These are phyloP conservation scores for Nylanderia fulva DNA, from an alignment of 1,140 invertebrate genomes.

Conservation along the genomic window DNA sequence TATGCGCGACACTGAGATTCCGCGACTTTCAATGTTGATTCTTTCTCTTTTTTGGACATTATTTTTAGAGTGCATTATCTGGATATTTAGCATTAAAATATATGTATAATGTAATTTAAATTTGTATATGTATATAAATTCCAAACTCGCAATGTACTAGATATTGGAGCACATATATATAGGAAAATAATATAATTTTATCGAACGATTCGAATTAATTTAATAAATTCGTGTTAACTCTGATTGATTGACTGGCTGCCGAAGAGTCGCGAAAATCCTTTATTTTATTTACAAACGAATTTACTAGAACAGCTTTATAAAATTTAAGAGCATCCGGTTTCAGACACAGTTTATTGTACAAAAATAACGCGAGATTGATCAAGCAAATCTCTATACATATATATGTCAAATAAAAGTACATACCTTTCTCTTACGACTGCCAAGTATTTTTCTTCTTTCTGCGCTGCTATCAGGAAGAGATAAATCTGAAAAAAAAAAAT, in stretches of 20 bases:
- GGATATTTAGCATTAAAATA: not conserved
- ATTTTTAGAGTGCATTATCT: not conserved
- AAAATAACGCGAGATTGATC: too few relatives aligned
- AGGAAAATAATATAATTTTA: too few relatives aligned
- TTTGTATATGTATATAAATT: not conserved
- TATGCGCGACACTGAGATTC: constrained; percentile 13
- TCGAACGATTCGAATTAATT: too few relatives aligned
- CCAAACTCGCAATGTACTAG: too few relatives aligned
- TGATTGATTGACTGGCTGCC: too few relatives aligned
- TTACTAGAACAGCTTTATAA: too few relatives aligned
- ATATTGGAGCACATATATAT: too few relatives aligned
- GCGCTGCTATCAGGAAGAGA: not conserved
- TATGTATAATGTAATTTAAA: not conserved
- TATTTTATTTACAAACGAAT: too few relatives aligned
- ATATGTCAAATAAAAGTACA: not conserved
- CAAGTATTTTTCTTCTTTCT: not conserved
- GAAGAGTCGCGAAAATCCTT: too few relatives aligned
- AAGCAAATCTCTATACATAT: not conserved
- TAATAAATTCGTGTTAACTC: too few relatives aligned
- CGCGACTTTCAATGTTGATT: not conserved
- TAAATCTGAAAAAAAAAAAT: not conserved
- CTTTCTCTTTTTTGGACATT: not conserved
- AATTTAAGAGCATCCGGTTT: too few relatives aligned
- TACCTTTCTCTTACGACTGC: not conserved
- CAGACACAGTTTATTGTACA: too few relatives aligned